Percentiles rank a stretch among this genome's conserved stretches.
phyloP scores from a whole-genome alignment of 2,797 vertebrate species.

The Eulemur albifrons region DNA sequence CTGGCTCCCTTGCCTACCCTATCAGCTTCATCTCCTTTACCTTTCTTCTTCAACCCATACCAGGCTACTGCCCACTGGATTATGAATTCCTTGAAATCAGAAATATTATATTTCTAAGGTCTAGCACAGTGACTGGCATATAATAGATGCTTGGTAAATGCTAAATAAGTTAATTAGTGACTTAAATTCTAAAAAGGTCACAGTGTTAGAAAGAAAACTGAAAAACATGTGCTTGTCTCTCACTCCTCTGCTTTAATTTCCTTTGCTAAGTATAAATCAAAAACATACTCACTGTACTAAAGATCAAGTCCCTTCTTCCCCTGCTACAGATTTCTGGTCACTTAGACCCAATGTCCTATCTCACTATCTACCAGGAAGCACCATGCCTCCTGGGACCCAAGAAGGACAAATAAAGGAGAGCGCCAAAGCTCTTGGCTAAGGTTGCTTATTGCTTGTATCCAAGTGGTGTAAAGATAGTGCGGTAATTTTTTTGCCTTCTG shows the following conservation, averaged over 20 bases:
- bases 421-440: not conserved
- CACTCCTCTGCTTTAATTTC: conserved; percentile 4
- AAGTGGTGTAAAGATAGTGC: not conserved
- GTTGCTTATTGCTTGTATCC: not conserved
- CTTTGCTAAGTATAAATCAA: conserved; percentile 38
- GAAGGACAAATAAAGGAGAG: not conserved
- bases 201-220: conserved; percentile 16
- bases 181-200: conserved; percentile 28
- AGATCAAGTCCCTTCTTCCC: not conserved
- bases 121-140: not conserved
- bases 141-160: conserved; percentile 39
- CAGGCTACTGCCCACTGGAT: not conserved
- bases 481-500: not conserved
- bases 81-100: conserved; percentile 25
- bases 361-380: not conserved
- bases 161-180: conserved; percentile 29
- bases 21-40: not conserved
- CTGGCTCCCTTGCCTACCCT: not conserved
- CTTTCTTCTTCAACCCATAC: conserved; percentile 1
- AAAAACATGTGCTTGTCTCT: not conserved
- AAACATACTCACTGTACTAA: not conserved
- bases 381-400: not conserved
- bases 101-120: conserved; percentile 15
- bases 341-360: not conserved
- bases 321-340: not conserved